phyloP scores from a whole-genome alignment of 2,797 vertebrate species.

The Siniperca undulata region DNA sequence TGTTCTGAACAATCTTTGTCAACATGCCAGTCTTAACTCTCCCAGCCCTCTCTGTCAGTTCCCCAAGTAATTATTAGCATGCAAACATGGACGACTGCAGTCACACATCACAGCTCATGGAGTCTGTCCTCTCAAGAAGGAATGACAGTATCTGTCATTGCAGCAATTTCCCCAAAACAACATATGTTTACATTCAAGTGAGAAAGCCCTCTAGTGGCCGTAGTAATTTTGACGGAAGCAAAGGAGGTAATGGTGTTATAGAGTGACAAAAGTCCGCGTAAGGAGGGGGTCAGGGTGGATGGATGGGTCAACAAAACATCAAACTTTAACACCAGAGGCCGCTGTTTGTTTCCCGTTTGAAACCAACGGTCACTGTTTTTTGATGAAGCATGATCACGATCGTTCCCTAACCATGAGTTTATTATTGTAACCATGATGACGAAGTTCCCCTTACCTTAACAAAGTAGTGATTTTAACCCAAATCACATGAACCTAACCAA shows the following conservation, averaged over 20 bases:
- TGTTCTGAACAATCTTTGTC: conserved; percentile 74
- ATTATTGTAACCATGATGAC: not conserved
- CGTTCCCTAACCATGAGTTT: not conserved
- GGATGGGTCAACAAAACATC: not conserved
- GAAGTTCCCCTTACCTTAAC: not conserved
- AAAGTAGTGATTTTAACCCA: not conserved
- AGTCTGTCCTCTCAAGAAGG: conserved; percentile 19
- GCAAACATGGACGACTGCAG: conserved; percentile 59
- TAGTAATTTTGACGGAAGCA: not conserved
- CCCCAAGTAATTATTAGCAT: conserved; percentile 69
- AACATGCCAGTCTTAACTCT: conserved; percentile 70
- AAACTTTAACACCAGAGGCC: no score
- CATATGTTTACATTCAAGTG: not conserved
- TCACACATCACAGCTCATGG: conserved; percentile 21
- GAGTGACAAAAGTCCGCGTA: not conserved
- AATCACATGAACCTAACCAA: not conserved
- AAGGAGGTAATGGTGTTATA: not conserved
- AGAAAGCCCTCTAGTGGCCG: not conserved
- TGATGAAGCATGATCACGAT: not conserved
- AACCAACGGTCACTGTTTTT: no score
- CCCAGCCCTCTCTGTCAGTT: conserved; percentile 61
- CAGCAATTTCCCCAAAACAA: not conserved
- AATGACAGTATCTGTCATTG: conserved; percentile 3
- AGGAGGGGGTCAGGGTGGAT: not conserved
- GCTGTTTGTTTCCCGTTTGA: no score